Base-by-base conservation (phyloP, 2,888 invertebrate species). In the Lochmaea crataegi region DNA sequence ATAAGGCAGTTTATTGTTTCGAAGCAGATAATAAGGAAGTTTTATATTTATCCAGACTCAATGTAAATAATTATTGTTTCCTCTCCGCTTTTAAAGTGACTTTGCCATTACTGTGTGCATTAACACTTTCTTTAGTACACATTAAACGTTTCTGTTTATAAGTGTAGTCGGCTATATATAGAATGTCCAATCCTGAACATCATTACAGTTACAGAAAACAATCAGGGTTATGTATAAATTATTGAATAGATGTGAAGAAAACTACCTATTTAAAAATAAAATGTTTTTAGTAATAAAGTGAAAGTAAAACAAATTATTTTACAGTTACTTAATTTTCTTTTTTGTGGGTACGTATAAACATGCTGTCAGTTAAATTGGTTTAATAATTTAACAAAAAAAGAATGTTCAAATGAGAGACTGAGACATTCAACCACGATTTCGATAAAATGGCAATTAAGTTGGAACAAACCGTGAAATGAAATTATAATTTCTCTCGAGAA, bases 91-190 rank as follows among this genome's bases (percentile, higher is more conserved):
- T 16, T 16, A 16, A 53, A 53, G 16, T 16, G 53, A 16, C 53
- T 53, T 53, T 18, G 10, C 18, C 18, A 18, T 53, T 53, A 53
- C 18, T 53, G 18, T 16, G 16, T 7, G 16, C 53, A 53, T 18
- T 53, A 53, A 53, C 53, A 53, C 53, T 53, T 18, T 53, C 53
- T 53, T 53, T 16, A 53, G 53, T 18, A 18, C 11, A 18, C 53
- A 9, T 53, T 18, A 9, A 16, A 53, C 2, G 10, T 10, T 53
- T 18, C 9, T 53, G 53, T 53, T 53, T 53, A 18, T 53, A 18
- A 45, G 12, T 45, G 14, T 45, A 11, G 45, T 53, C 16, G 18
- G 9, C 1, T 16, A 53, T 53, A 16, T 18, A 53, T 3, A 53
- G 53, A 16, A 18, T 18, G 53, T 48, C n/a, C 48, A n/a, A 48